These are phyloP conservation scores for Emydocephalus ijimae DNA, from an alignment of 2,113 vertebrate species.

Conservation along the genomic window DNA sequence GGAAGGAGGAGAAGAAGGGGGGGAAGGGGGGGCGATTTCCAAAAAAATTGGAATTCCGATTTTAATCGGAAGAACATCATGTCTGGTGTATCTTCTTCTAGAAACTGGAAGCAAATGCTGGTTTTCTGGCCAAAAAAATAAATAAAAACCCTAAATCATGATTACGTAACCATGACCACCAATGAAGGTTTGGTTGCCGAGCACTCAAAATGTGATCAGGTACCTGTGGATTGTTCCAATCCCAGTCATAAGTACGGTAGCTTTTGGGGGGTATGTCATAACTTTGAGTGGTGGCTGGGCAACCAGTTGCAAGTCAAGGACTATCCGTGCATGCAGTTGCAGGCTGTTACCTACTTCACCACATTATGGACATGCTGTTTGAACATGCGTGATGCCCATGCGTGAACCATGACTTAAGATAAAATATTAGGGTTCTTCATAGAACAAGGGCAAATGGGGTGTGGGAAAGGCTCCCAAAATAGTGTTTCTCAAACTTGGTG, in stretches of 20 bases:
- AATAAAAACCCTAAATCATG: too few relatives aligned
- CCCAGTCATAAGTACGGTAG: neutral
- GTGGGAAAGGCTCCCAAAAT: neutral
- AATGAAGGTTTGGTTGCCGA: neutral
- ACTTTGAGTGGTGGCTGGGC: neutral
- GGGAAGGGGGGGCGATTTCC: too few relatives aligned
- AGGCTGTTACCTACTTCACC: neutral
- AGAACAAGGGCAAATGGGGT: neutral
- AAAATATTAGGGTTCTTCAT: neutral
- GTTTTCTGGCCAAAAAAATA: too few relatives aligned
- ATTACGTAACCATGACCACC: too few relatives aligned
- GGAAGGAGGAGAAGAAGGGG: too few relatives aligned
- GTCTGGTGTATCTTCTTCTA: too few relatives aligned
- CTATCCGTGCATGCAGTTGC: neutral
- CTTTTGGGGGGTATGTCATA: neutral
- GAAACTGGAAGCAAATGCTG: too few relatives aligned
- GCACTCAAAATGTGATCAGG: neutral
- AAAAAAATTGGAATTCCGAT: too few relatives aligned
- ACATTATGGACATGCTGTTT: neutral
- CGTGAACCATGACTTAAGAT: neutral
- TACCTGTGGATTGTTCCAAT: neutral
- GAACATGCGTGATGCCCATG: neutral
- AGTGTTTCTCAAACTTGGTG: neutral
- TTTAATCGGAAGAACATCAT: too few relatives aligned
- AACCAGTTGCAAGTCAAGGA: neutral